Evolutionary conservation across 92 coral and sea anemone genomes (phyloP).

Genomic region (Montipora capitata): DNA sequence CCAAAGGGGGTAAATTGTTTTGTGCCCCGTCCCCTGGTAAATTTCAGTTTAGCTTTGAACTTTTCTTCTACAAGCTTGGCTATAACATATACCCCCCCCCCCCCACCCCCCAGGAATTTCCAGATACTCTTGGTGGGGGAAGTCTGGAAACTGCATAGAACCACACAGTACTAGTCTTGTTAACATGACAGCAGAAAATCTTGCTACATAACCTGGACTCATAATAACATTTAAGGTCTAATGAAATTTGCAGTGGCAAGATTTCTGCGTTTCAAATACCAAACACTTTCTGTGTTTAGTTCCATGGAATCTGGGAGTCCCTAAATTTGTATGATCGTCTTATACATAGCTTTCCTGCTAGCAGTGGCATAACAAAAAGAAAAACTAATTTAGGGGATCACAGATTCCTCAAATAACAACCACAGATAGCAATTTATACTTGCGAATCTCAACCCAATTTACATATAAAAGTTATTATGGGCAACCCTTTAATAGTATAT

Average conservation of each 20-base stretch:
- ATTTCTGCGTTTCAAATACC: not conserved
- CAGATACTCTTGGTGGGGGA: not conserved
- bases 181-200: no score
- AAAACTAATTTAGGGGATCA: no score
- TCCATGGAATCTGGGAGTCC: no score
- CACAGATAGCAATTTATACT: slow-evolving; percentile 3
- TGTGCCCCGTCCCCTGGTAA: not conserved
- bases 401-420: not conserved
- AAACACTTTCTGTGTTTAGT: not conserved
- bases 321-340: no score
- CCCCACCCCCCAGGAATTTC: no score
- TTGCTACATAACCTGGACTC: no score
- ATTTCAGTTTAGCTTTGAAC: not conserved
- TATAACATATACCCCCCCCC: not conserved
- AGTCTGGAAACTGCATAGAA: not conserved
- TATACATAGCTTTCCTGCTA: no score
- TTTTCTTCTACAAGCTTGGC: slow-evolving; percentile 8
- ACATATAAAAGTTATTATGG: not conserved
- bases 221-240: no score
- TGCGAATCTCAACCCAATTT: not conserved
- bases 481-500: not conserved
- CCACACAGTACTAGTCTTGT: slow-evolving; percentile 5
- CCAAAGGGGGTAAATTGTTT: no score
- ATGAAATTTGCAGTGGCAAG: not conserved
- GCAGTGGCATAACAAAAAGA: no score